A percentile compares a stretch with the other conserved stretches of the same genome.
phyloP scores from a whole-genome alignment of 2,797 vertebrate genomes.

The Tenualosa ilisha region DNA sequence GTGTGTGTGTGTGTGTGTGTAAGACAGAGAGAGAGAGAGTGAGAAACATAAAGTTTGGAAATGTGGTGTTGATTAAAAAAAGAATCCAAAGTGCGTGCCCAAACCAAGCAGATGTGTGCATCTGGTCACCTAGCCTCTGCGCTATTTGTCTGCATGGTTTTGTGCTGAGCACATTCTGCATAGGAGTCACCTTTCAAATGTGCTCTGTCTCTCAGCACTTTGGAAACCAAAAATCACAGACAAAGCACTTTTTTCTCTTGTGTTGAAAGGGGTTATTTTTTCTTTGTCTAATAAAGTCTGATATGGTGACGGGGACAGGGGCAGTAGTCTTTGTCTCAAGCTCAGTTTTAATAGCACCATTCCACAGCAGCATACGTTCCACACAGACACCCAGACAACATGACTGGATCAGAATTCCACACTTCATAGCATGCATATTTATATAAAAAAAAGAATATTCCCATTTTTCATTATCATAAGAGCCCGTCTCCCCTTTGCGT shows the following conservation, averaged over 20 bases:
- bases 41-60: not conserved
- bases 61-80: not conserved
- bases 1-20: not conserved
- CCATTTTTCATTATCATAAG: slow-evolving; percentile 7
- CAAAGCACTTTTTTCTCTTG: not conserved
- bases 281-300: not conserved
- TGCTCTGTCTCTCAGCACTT: not conserved
- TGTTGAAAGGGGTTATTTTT: not conserved
- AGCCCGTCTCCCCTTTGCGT: not conserved
- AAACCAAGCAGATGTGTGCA: not conserved
- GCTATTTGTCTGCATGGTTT: not conserved
- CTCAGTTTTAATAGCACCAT: not conserved
- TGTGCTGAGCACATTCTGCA: not conserved
- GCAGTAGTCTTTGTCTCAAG: not conserved
- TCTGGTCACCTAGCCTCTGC: not conserved
- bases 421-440: not conserved
- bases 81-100: not conserved
- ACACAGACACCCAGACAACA: not conserved
- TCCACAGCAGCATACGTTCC: not conserved
- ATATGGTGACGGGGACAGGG: not conserved
- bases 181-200: not conserved
- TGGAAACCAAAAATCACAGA: no score
- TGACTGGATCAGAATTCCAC: slow-evolving; percentile 4
- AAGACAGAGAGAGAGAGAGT: not conserved
- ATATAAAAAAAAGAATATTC: not conserved